These are phyloP conservation scores for Serilophus lunatus DNA, from an alignment of 2,113 vertebrate species.

Conservation along the genomic window DNA sequence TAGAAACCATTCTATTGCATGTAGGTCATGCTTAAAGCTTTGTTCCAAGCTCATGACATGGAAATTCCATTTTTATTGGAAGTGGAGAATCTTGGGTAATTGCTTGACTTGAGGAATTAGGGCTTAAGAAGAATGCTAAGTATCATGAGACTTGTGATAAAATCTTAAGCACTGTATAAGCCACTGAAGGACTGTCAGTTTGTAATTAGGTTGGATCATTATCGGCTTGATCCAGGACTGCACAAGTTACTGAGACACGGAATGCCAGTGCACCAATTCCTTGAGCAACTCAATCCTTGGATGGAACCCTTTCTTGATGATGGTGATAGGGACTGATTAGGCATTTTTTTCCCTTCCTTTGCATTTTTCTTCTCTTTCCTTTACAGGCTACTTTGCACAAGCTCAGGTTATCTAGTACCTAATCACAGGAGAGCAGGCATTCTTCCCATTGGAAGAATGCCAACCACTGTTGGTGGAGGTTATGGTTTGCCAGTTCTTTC, in stretches of 20 bases:
- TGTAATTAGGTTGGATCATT: slow-evolving; percentile 23
- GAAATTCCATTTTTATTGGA: not conserved
- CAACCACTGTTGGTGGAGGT: not conserved
- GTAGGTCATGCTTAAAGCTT: not conserved
- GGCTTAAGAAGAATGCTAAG: not conserved
- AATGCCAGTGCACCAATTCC: not conserved
- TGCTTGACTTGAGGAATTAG: slow-evolving; percentile 8
- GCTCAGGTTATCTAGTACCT: not conserved
- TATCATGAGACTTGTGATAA: slow-evolving; percentile 19
- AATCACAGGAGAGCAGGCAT: not conserved
- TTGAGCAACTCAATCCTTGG: not conserved
- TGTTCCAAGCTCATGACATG: not conserved
- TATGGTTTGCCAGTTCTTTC: not conserved
- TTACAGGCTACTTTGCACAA: not conserved
- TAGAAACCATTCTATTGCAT: not conserved
- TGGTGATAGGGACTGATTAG: not conserved
- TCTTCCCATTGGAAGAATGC: not conserved
- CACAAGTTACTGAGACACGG: not conserved
- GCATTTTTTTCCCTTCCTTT: not conserved
- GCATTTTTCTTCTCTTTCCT: not conserved
- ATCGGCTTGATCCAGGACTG: slow-evolving; percentile 12
- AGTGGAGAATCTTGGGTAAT: not conserved
- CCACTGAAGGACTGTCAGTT: not conserved
- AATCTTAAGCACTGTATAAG: not conserved
- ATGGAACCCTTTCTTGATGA: not conserved